These are phyloP conservation scores for Xanthorhoe designata DNA, from an alignment of 2,888 invertebrate species.

Conservation along the genomic window DNA sequence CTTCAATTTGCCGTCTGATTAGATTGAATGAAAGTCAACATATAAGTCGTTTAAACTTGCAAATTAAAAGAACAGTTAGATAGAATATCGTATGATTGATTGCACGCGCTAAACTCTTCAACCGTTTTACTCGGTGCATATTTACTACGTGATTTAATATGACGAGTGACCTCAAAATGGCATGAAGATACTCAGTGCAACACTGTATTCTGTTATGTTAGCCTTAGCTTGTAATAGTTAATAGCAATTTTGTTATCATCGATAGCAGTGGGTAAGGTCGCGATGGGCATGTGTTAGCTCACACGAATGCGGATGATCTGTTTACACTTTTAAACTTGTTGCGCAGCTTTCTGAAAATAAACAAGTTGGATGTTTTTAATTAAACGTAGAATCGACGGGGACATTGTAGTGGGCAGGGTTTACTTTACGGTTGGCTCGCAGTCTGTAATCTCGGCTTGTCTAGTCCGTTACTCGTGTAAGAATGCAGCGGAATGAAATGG, in stretches of 20 bases:
- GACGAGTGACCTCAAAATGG: constrained; percentile 43
- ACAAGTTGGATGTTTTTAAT: constrained; percentile 46
- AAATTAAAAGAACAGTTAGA: constrained; percentile 25
- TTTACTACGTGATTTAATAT: constrained; percentile 37
- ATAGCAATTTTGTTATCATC: constrained; percentile 54
- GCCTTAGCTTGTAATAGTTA: constrained; percentile 43
- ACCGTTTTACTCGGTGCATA: constrained; percentile 23
- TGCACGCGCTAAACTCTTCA: constrained; percentile 18
- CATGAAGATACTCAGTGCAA: constrained; percentile 44
- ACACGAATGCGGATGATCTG: constrained; percentile 42
- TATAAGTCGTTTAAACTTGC: constrained; percentile 25
- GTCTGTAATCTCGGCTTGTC: constrained; percentile 61
- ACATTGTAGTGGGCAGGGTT: constrained; percentile 41
- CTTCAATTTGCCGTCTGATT: constrained; percentile 39
- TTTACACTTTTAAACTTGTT: constrained; percentile 57
- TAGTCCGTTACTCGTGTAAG: constrained; percentile 81
- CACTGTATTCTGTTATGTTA: constrained; percentile 52
- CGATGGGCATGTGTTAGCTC: constrained; percentile 53
- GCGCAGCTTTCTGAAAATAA: constrained; percentile 51
- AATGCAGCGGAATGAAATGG: constrained; percentile 83
- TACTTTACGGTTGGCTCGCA: constrained; percentile 52
- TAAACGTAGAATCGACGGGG: constrained; percentile 44
- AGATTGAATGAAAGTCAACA: constrained; percentile 47
- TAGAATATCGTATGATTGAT: constrained; percentile 20
- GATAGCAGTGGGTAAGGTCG: constrained; percentile 63